Evolutionary conservation across 2,797 vertebrate species (phyloP).

Genomic region (Anomalospiza imberbis): DNA sequence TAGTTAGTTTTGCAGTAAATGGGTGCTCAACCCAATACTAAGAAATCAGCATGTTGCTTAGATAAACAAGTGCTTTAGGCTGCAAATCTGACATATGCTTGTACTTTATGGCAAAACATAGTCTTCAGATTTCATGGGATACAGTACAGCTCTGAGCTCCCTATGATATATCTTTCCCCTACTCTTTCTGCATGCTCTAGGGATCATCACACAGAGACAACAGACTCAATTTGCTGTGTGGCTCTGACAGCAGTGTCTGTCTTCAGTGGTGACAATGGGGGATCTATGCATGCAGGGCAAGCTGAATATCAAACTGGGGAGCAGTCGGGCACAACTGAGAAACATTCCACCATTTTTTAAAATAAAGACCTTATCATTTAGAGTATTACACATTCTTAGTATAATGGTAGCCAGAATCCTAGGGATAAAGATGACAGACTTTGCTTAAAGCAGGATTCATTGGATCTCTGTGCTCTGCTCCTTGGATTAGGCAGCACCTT

Average conservation of each 20-base stretch:
- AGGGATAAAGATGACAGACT: constrained; percentile 4
- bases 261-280: constrained; percentile 8
- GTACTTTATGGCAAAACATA: background rate
- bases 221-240: constrained; percentile 1
- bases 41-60: background rate
- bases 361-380: background rate
- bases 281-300: background rate
- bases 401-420: background rate
- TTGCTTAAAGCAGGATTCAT: constrained; percentile 7
- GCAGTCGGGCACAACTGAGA: constrained; percentile 8
- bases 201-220: background rate
- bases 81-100: constrained; percentile 1
- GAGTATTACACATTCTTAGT: background rate
- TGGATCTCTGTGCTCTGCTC: background rate
- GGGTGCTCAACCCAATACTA: background rate
- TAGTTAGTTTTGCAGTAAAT: background rate
- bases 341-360: background rate
- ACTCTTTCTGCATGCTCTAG: constrained; percentile 2
- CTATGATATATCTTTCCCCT: background rate
- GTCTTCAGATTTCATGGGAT: constrained; percentile 11
- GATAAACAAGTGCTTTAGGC: constrained; percentile 24
- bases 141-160: background rate
- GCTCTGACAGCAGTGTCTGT: constrained; percentile 1
- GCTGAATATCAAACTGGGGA: constrained; percentile 14
- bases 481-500: constrained; percentile 29